A percentile compares a stretch with the other conserved stretches of the same genome.
These are phyloP conservation scores for Eulemur albifrons DNA, from an alignment of 2,797 vertebrate genomes.

Conservation along the genomic window DNA sequence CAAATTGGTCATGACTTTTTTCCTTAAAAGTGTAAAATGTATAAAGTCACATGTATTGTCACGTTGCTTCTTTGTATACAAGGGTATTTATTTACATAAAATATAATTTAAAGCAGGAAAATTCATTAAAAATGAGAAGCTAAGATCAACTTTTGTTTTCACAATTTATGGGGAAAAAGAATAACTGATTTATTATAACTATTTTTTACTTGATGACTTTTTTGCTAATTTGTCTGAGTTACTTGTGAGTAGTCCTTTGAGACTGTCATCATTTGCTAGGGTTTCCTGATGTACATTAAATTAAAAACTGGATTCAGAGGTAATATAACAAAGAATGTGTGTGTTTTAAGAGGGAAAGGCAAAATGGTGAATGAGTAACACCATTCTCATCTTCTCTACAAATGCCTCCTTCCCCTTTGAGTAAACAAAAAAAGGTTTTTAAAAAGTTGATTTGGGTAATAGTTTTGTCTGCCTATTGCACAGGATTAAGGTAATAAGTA, in stretches of 20 bases:
- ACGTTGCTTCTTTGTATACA: constrained; percentile 44
- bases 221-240: neutral
- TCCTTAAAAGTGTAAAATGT: neutral
- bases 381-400: neutral
- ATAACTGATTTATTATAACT: neutral
- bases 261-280: neutral
- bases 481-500: neutral
- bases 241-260: neutral
- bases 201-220: neutral
- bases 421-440: neutral
- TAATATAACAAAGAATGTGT: neutral
- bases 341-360: neutral
- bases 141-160: constrained; percentile 10
- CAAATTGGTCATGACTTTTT: neutral
- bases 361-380: neutral
- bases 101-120: neutral
- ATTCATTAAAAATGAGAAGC: neutral
- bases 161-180: neutral
- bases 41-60: neutral
- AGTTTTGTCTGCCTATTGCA: neutral
- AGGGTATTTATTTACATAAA: constrained; percentile 1
- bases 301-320: constrained; percentile 47
- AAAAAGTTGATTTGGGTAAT: neutral
- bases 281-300: neutral
- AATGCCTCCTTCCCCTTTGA: neutral